Conservation (phyloP, 1,140 invertebrate species). For the Globodera rostochiensis region DNA sequence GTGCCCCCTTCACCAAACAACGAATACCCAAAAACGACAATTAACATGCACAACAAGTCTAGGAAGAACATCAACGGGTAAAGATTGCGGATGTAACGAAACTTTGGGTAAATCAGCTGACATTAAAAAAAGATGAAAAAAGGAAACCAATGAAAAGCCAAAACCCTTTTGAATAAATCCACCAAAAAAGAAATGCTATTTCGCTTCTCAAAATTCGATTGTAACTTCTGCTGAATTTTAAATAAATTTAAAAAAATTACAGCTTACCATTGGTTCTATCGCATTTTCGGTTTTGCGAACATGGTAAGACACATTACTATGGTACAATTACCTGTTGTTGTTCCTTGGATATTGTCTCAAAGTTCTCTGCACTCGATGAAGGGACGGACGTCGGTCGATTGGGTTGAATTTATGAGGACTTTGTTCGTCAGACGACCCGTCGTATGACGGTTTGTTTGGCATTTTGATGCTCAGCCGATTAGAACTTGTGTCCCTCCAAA, state of each 20-base stretch:
- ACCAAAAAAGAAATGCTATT: constrained; percentile 26
- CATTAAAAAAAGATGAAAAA: constrained; percentile 42
- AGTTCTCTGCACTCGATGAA: neutral
- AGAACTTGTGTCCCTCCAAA: constrained; percentile 64
- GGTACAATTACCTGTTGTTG: neutral
- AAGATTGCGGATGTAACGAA: constrained; percentile 85
- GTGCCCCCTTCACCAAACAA: constrained; percentile 73
- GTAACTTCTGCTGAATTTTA: neutral
- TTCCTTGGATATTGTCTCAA: neutral
- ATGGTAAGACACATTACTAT: too few species aligned
- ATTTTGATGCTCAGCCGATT: neutral
- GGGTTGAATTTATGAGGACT: constrained; percentile 15
- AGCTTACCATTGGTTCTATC: neutral
- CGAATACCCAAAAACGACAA: constrained; percentile 92
- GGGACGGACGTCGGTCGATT: neutral
- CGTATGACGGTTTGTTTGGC: neutral
- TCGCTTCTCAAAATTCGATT: neutral
- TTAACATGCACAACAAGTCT: constrained; percentile 95
- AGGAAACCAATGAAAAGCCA: neutral
- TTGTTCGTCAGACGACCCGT: neutral
- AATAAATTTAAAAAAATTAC: constrained; percentile 1
- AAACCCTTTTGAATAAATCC: constrained; percentile 31
- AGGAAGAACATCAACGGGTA: constrained; percentile 98
- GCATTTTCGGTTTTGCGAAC: neutral
- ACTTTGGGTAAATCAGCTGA: constrained; percentile 77